phyloP scores from a whole-genome alignment of 2,888 invertebrate species.

The Oscheius onirici region DNA sequence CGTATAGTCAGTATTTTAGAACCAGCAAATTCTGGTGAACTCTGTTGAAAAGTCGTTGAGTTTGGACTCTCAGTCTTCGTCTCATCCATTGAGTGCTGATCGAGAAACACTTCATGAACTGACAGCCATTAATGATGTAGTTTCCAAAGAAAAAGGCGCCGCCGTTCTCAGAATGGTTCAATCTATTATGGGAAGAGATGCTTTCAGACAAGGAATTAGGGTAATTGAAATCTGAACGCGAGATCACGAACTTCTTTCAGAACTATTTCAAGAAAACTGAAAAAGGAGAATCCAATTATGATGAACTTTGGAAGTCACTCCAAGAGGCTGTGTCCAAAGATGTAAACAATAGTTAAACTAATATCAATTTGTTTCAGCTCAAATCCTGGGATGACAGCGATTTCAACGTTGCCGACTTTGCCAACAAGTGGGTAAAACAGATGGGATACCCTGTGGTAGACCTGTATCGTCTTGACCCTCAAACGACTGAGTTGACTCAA shows the following conservation, averaged over 20 bases:
- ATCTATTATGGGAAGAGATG: conserved; percentile 61
- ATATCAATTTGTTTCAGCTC: conserved; percentile 21
- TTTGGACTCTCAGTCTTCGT: conserved; percentile 83
- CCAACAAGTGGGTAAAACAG: conserved; percentile 84
- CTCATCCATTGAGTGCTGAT: conserved; percentile 84
- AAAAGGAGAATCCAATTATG: conserved; percentile 28
- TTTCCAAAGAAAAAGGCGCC: conserved; percentile 84
- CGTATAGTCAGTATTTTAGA: conserved; percentile 20
- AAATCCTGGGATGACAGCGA: conserved; percentile 51
- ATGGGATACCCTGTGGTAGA: conserved; percentile 64
- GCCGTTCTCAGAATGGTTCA: conserved; percentile 67
- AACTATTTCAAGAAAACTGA: conserved; percentile 29
- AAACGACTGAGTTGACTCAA: conserved; percentile 60
- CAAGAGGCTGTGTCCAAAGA: conserved; percentile 22
- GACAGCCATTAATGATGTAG: conserved; percentile 86
- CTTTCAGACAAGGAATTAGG: conserved; percentile 65
- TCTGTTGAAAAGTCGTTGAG: conserved; percentile 42
- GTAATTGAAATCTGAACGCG: conserved; percentile 36
- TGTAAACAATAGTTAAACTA: not conserved
- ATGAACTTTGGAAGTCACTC: conserved; percentile 34
- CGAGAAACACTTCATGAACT: conserved; percentile 88
- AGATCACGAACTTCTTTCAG: conserved; percentile 13
- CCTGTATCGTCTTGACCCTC: conserved; percentile 56
- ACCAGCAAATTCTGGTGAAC: conserved; percentile 41
- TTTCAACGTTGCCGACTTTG: conserved; percentile 75